Percentiles rank a stretch among this genome's conserved stretches.
phyloP scores from a whole-genome alignment of 2,888 invertebrate genomes.

The Phalangium opilio region DNA sequence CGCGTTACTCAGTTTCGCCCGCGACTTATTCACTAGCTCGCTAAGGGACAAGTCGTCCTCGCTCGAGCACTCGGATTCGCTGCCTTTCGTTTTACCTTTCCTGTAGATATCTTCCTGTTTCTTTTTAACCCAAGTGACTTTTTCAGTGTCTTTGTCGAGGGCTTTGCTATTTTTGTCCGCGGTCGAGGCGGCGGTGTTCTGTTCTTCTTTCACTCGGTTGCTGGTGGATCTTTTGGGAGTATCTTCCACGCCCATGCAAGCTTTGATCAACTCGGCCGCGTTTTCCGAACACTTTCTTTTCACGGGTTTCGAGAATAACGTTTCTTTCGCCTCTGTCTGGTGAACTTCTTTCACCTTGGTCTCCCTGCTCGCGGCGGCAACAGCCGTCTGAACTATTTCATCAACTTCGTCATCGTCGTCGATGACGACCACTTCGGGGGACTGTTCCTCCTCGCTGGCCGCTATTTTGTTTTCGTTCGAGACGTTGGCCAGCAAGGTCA shows the following conservation, averaged over 20 bases:
- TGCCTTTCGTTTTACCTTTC: background rate
- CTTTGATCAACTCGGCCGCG: slow-evolving; percentile 43
- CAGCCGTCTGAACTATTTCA: background rate
- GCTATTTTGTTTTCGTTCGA: background rate
- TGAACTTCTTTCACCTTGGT: slow-evolving; percentile 19
- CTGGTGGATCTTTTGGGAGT: slow-evolving; percentile 14
- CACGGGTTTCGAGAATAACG: slow-evolving; percentile 27
- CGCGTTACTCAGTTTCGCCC: slow-evolving; percentile 1
- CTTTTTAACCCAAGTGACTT: slow-evolving; percentile 2
- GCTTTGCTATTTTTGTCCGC: slow-evolving; percentile 12
- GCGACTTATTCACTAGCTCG: slow-evolving; percentile 21
- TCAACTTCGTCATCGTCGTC: background rate
- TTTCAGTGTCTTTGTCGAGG: slow-evolving; percentile 11
- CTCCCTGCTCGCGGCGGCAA: background rate
- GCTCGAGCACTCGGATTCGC: slow-evolving; percentile 9
- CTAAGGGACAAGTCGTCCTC: slow-evolving; percentile 18
- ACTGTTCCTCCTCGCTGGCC: background rate
- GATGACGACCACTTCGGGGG: background rate
- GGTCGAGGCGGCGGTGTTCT: slow-evolving; percentile 8
- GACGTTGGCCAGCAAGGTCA: background rate
- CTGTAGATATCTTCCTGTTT: background rate
- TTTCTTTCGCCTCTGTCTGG: slow-evolving; percentile 21
- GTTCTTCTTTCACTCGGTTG: no score
- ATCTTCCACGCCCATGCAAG: slow-evolving; percentile 39
- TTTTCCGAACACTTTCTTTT: slow-evolving; percentile 47